Evolutionary conservation across 2,888 invertebrate genomes (phyloP).

Genomic region (Dastarcus helophoroides): DNA sequence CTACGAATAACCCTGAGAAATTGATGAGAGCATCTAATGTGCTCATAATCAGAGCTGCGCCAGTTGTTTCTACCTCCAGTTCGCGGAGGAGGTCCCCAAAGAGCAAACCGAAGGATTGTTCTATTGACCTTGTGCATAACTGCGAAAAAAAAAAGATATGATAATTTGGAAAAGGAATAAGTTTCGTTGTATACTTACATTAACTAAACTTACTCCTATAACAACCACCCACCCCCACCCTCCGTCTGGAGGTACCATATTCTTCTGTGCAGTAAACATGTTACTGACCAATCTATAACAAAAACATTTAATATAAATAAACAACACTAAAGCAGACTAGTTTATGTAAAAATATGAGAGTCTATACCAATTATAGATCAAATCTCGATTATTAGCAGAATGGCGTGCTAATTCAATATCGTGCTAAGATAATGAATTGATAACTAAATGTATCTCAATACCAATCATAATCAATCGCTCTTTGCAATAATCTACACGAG

Average conservation of each 20-base stretch:
- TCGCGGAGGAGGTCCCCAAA: conserved; percentile 61
- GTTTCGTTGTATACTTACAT: conserved; percentile 50
- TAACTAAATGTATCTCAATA: too few species aligned
- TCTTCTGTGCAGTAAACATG: conserved; percentile 34
- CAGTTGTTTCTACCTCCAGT: conserved; percentile 61
- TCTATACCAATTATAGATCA: too few species aligned
- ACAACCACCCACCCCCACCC: conserved; percentile 87
- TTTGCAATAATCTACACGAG: too few species aligned
- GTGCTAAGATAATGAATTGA: too few species aligned
- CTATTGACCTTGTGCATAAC: conserved; percentile 69
- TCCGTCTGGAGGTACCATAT: conserved; percentile 71
- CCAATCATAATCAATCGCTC: too few species aligned
- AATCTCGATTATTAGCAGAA: too few species aligned
- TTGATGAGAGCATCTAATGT: conserved; percentile 66
- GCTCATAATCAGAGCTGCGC: conserved; percentile 64
- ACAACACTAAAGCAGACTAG: too few species aligned
- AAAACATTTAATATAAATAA: too few species aligned
- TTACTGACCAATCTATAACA: conserved; percentile 23
- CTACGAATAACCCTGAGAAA: conserved; percentile 67
- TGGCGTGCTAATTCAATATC: too few species aligned
- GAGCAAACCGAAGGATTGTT: conserved; percentile 70
- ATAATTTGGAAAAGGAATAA: conserved; percentile 3
- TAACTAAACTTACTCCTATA: conserved; percentile 70
- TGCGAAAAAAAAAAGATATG: conserved; percentile 34
- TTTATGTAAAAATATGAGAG: too few species aligned